A percentile compares a stretch with the other conserved stretches of the same genome.
Evolutionary conservation across 2,888 invertebrate genomes (phyloP).

Genomic region (Idaea aversata): DNA sequence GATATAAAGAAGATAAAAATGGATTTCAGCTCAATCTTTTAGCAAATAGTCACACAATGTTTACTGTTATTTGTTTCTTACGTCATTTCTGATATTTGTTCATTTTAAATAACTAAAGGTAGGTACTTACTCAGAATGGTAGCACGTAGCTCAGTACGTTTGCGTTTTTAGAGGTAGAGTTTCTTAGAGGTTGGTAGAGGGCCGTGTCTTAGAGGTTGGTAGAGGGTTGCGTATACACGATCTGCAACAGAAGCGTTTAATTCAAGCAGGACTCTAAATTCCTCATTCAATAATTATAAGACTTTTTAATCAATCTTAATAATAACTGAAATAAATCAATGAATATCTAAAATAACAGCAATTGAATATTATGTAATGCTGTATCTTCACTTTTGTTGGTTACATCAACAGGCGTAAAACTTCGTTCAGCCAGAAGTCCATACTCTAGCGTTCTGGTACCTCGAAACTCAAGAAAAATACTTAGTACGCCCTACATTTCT

Average conservation of each 20-base stretch:
- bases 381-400: no score
- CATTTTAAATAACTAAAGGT: not conserved
- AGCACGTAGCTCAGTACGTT: not conserved
- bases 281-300: no score
- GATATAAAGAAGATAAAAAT: slow-evolving; percentile 60
- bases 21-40: slow-evolving; percentile 67
- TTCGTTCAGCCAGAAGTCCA: not conserved
- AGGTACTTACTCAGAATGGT: not conserved
- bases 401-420: slow-evolving; percentile 4
- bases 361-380: no score
- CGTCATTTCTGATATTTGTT: slow-evolving; percentile 14
- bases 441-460: not conserved
- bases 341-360: no score
- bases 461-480: not conserved
- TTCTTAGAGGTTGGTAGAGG: not conserved
- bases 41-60: slow-evolving; percentile 51
- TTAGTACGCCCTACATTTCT: no score
- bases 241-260: no score
- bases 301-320: no score
- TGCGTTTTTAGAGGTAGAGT: not conserved
- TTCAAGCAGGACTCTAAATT: no score
- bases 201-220: no score
- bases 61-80: slow-evolving; percentile 18
- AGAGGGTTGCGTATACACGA: slow-evolving; percentile 6
- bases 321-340: no score